Evolutionary conservation across 2,797 vertebrate genomes (phyloP), one percentile per base, ranked within the genome.

Genomic region (Fringilla coelebs): DNA sequence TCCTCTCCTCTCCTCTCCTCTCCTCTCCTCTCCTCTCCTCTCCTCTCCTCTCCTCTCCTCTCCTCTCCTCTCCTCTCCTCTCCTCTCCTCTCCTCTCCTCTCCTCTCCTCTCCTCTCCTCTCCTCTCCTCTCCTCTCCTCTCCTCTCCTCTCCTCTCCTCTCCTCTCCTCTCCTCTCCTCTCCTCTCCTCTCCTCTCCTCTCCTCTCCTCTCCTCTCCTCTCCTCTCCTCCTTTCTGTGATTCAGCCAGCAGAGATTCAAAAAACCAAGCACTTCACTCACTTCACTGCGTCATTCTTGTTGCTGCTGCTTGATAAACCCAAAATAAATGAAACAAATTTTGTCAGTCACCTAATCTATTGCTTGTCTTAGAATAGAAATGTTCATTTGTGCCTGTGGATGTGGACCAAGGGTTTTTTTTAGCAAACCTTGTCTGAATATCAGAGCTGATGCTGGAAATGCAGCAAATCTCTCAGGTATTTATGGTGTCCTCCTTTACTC

Each of bases 301-400:
- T 10, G 0, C 17, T 79, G 26, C 45, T 85, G 5, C n/a, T 67
- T 52, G 6, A 45, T 85, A 91, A 83, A 43, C 17, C 13, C 60
- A 36, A 88, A 96, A 81, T 72, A 89, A 84, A 26, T n/a, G 25
- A 73, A 95, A 78, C 21, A 48, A 71, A 88, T 72, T 52, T 75
- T 74, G 40, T n/a, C 89, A 96, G 78, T 73, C 81, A 58, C 34
- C 1, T 1, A 63, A 73, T 45, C 41, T 79, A 49, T 79, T 71
- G 32, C 76, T 57, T 84, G n/a, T 49, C 40, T 84, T 49, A 62
- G 36, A 85, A 79, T 49, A 62, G 28, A 85, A 81, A 49, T 17
- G 51, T 49, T 95, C 73, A 68, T 90, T 72, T 89, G 46, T 91
- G n/a, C 75, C 89, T 82, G 48, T 20, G 13, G 78, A 51, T 76